phyloP scores from a whole-genome alignment of 2,797 vertebrate species.

The Epinephelus awoara region DNA sequence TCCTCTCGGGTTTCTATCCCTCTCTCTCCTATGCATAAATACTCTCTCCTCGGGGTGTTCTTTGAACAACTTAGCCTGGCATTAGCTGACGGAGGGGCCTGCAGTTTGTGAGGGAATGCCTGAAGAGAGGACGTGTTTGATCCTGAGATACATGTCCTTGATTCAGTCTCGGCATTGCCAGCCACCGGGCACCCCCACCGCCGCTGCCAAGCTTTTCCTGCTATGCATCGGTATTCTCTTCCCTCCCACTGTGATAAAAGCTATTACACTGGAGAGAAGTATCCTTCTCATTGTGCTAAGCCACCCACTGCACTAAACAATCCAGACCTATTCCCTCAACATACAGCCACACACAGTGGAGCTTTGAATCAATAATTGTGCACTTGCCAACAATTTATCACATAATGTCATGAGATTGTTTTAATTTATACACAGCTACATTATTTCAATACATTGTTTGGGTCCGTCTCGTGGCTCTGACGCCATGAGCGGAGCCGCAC shows the following conservation, averaged over 20 bases:
- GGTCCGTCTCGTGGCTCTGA: not conserved
- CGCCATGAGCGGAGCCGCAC: not conserved
- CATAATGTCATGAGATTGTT: slow-evolving; percentile 2
- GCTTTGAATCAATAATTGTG: slow-evolving; percentile 32
- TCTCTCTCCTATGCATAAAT: slow-evolving; percentile 64
- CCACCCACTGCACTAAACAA: slow-evolving; percentile 59
- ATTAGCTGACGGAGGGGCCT: slow-evolving; percentile 72
- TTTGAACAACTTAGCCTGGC: slow-evolving; percentile 83
- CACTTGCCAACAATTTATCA: slow-evolving; percentile 23
- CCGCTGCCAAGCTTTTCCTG: slow-evolving; percentile 65
- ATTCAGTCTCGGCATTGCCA: slow-evolving; percentile 67
- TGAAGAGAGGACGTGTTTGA: slow-evolving; percentile 82
- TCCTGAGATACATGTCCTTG: slow-evolving; percentile 82
- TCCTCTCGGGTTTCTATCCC: slow-evolving; percentile 59
- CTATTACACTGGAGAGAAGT: slow-evolving; percentile 68
- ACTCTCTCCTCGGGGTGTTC: slow-evolving; percentile 70
- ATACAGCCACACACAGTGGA: slow-evolving; percentile 8
- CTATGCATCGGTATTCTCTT: slow-evolving; percentile 67
- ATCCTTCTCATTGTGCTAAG: slow-evolving; percentile 61
- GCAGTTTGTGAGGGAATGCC: slow-evolving; percentile 66
- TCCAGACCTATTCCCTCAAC: slow-evolving; percentile 37
- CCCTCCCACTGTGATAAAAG: slow-evolving; percentile 79
- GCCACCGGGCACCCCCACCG: slow-evolving; percentile 53
- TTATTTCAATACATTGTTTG: not conserved
- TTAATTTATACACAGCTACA: slow-evolving; percentile 13